A percentile compares a stretch with the other conserved stretches of the same genome.
Evolutionary conservation across 2,113 vertebrate species (phyloP).

Genomic region (Thunnus thynnus): DNA sequence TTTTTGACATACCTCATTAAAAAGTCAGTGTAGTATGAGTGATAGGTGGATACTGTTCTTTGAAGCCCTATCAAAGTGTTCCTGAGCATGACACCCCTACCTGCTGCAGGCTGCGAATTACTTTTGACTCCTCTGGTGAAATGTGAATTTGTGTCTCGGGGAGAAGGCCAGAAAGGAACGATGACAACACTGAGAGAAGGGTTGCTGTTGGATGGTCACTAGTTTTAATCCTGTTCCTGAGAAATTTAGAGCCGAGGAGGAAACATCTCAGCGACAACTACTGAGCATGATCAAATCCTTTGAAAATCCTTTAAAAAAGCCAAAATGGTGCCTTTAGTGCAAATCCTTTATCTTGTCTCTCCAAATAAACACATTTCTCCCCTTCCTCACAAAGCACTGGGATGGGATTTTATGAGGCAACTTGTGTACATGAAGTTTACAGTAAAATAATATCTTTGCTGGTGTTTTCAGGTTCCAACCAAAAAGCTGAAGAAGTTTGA

Average conservation of each 20-base stretch:
- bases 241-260: not conserved
- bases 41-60: not conserved
- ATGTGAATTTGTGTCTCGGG: not conserved
- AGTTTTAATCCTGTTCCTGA: not conserved
- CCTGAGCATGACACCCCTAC: not conserved
- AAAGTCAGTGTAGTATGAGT: not conserved
- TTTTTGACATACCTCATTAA: not conserved
- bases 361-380: not conserved
- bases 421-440: not conserved
- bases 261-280: not conserved
- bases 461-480: conserved; percentile 90
- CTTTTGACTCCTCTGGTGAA: not conserved
- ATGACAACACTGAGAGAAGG: not conserved
- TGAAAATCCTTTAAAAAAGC: too few relatives aligned
- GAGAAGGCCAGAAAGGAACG: not conserved
- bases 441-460: not conserved
- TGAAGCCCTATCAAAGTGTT: not conserved
- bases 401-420: not conserved
- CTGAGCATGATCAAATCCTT: not conserved
- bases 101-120: not conserved
- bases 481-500: conserved; percentile 99
- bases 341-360: not conserved
- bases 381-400: not conserved
- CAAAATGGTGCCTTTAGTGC: too few relatives aligned
- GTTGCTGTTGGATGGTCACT: not conserved